phyloP scores from a whole-genome alignment of 2,797 vertebrate genomes.

The Peromyscus melanophrys region DNA sequence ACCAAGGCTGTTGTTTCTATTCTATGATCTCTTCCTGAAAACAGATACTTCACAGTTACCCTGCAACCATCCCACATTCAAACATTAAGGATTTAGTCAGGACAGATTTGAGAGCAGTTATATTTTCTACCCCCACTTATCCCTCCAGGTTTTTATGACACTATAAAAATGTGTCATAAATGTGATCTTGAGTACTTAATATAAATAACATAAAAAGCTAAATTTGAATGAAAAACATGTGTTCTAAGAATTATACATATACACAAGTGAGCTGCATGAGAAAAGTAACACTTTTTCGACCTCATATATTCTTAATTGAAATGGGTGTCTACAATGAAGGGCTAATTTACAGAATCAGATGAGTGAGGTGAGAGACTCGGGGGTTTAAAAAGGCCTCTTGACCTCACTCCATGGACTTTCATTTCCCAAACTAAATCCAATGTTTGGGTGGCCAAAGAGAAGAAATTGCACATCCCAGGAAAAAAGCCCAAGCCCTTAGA shows the following conservation, averaged over 20 bases:
- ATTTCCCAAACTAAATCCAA: neutral
- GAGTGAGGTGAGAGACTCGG: neutral
- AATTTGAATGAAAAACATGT: neutral
- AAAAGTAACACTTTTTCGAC: neutral
- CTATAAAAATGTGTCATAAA: neutral
- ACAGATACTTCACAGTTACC: too few species aligned
- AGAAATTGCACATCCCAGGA: too few species aligned
- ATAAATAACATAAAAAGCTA: neutral
- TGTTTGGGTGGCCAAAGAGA: neutral
- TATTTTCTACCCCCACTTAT: rapidly evolving
- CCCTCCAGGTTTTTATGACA: neutral
- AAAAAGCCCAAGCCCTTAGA: too few species aligned
- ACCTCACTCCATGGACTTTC: neutral
- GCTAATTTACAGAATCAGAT: neutral
- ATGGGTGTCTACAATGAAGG: neutral
- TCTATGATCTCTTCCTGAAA: neutral
- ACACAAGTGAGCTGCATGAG: neutral
- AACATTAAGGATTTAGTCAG: neutral
- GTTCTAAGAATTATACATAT: neutral
- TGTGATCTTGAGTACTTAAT: neutral
- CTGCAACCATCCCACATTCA: rapidly evolving
- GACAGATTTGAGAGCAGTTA: neutral
- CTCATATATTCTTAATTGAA: neutral
- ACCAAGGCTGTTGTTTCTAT: neutral
- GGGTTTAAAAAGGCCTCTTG: neutral